A percentile compares a stretch with the other conserved stretches of the same genome.
These are phyloP conservation scores for Ivindomyrus marchei DNA, from an alignment of 2,113 vertebrate genomes.

Conservation along the genomic window DNA sequence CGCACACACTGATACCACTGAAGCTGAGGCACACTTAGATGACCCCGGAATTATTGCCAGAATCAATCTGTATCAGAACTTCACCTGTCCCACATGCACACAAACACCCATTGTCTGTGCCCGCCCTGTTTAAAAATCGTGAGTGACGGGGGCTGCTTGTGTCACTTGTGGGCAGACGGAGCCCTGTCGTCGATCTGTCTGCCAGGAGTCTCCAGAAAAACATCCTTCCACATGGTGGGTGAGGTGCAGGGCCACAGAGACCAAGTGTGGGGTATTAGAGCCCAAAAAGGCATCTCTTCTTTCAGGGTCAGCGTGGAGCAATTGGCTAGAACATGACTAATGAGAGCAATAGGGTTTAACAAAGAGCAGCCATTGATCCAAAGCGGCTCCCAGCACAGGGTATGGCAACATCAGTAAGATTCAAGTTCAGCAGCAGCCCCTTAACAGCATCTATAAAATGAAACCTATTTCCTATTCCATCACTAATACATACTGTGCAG, in stretches of 20 bases:
- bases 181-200: background rate
- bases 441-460: background rate
- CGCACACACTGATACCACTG: background rate
- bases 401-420: background rate
- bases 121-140: background rate
- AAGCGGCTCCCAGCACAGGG: background rate
- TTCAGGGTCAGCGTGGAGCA: background rate
- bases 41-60: slow-evolving; percentile 26
- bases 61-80: background rate
- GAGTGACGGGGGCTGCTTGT: background rate
- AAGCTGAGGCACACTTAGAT: slow-evolving; percentile 25
- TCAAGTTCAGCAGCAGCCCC: background rate
- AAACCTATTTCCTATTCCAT: background rate
- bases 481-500: background rate
- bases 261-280: background rate
- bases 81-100: background rate
- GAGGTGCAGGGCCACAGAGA: background rate
- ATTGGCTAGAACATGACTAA: background rate
- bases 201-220: background rate
- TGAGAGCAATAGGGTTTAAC: background rate
- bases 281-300: background rate
- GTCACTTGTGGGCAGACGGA: background rate
- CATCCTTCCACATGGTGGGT: background rate
- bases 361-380: background rate
- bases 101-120: slow-evolving; percentile 8